Conservation (phyloP, 2,888 invertebrate species). For the Aporophyla lueneburgensis region DNA sequence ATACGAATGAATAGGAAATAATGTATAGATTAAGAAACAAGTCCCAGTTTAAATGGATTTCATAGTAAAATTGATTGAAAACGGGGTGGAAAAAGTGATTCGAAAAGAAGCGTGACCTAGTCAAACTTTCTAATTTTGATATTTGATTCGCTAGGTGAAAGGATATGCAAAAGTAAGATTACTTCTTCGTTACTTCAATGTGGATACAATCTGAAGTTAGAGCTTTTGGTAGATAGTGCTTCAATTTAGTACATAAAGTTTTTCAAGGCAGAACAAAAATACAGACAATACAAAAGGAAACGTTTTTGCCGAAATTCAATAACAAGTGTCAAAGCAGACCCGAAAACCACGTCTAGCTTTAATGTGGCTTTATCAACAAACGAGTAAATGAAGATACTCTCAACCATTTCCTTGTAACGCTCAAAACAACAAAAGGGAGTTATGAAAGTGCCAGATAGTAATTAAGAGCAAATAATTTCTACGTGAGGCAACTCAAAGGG, state of each 20-base stretch:
- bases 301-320: background rate
- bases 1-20: too few relatives aligned
- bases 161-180: too few relatives aligned
- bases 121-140: too few relatives aligned
- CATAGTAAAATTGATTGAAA: too few relatives aligned
- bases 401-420: slow-evolving; percentile 13
- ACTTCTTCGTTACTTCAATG: background rate
- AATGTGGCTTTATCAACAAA: slow-evolving; percentile 12
- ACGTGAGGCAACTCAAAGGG: slow-evolving; percentile 42
- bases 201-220: background rate
- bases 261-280: background rate
- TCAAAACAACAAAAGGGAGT: slow-evolving; percentile 26
- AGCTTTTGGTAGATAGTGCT: background rate
- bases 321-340: slow-evolving; percentile 2
- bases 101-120: too few relatives aligned
- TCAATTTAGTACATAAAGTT: background rate
- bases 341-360: slow-evolving; percentile 19
- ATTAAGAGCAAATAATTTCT: slow-evolving; percentile 55
- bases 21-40: too few relatives aligned
- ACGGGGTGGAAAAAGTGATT: too few relatives aligned
- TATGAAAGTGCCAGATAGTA: slow-evolving; percentile 51
- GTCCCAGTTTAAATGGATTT: too few relatives aligned
- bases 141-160: too few relatives aligned
- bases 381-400: slow-evolving; percentile 12
- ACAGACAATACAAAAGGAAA: background rate